Evolutionary conservation across 1,140 invertebrate species (phyloP).

Genomic region (Lasioglossum albipes): DNA sequence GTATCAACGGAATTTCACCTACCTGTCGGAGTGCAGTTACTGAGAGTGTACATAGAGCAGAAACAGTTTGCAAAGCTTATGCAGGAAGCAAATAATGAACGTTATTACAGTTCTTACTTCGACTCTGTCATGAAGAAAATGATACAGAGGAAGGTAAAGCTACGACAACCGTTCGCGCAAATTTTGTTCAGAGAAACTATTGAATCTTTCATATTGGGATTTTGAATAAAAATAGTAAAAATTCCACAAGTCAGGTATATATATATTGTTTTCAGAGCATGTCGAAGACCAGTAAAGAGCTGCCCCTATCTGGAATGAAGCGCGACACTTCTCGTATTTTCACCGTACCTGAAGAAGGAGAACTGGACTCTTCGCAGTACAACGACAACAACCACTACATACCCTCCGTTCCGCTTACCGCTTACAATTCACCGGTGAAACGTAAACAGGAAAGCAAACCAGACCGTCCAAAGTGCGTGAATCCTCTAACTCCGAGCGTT

Average conservation of each 20-base stretch:
- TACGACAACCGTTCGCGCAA: not conserved
- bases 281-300: conserved; percentile 72
- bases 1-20: conserved; percentile 85
- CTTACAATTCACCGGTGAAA: conserved; percentile 70
- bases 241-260: no score
- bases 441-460: conserved; percentile 68
- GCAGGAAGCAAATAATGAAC: conserved; percentile 70
- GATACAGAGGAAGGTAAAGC: conserved; percentile 66
- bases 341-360: conserved; percentile 88
- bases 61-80: conserved; percentile 80
- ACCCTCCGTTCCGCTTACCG: conserved; percentile 64
- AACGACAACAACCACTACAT: conserved; percentile 72
- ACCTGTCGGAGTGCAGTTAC: conserved; percentile 88
- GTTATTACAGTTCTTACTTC: conserved; percentile 68
- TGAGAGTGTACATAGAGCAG: conserved; percentile 87
- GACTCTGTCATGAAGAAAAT: conserved; percentile 62
- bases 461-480: conserved; percentile 76
- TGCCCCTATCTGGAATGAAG: conserved; percentile 82
- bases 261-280: conserved; percentile 50
- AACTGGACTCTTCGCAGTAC: conserved; percentile 71
- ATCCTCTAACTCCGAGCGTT: conserved; percentile 82
- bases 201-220: no score
- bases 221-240: no score
- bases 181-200: no score
- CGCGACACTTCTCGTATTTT: conserved; percentile 88